phyloP scores from a whole-genome alignment of 2,888 invertebrate genomes.

The Xestia c-nigrum region DNA sequence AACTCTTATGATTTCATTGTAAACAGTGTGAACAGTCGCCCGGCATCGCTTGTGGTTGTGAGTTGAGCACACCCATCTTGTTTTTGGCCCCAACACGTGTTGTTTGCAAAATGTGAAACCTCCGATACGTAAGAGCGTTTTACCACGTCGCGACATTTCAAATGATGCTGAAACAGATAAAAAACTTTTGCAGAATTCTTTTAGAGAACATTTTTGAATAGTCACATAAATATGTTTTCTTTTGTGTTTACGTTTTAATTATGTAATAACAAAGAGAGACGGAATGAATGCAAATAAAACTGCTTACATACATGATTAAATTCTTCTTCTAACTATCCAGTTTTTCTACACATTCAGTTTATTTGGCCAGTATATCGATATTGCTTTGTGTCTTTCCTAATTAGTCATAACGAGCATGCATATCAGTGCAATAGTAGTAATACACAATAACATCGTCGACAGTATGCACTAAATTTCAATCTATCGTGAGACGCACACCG shows the following conservation, averaged over 20 bases:
- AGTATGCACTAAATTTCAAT: too few species aligned
- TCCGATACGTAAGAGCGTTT: conserved; percentile 57
- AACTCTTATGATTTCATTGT: conserved; percentile 58
- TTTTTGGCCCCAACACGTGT: conserved; percentile 54
- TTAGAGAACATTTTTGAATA: too few species aligned
- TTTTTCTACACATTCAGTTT: not conserved
- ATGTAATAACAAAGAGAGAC: too few species aligned
- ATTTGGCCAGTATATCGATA: too few species aligned
- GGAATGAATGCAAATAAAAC: not conserved
- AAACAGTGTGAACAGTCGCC: conserved; percentile 65
- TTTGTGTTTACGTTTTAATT: too few species aligned
- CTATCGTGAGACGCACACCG: too few species aligned
- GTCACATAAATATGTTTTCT: too few species aligned
- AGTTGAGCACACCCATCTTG: conserved; percentile 73
- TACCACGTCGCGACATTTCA: conserved; percentile 68
- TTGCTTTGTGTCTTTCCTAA: too few species aligned
- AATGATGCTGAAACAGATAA: conserved; percentile 60
- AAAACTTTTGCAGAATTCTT: not conserved
- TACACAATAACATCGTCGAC: too few species aligned
- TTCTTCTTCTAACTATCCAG: not conserved
- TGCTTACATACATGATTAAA: not conserved
- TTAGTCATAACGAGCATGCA: too few species aligned
- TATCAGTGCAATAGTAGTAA: too few species aligned
- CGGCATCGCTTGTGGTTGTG: conserved; percentile 70
- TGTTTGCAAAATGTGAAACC: conserved; percentile 70